Evolutionary conservation across 2,797 vertebrate species (phyloP).

Genomic region (Cynopterus sphinx): DNA sequence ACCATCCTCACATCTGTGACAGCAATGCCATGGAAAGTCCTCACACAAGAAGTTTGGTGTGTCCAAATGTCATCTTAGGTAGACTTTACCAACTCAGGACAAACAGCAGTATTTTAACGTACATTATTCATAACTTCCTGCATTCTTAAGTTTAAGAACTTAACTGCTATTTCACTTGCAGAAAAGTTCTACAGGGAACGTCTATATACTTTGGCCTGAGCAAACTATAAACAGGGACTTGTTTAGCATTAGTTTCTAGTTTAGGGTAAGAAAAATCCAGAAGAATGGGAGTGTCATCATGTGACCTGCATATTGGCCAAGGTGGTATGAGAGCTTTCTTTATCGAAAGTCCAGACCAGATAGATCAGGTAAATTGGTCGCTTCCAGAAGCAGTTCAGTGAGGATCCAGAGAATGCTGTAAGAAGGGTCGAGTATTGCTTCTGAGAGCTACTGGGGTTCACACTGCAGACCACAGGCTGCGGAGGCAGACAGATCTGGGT

Average conservation of each 20-base stretch:
- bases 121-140: neutral
- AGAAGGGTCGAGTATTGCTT: neutral
- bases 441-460: neutral
- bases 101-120: slow-evolving; percentile 9
- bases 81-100: neutral
- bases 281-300: neutral
- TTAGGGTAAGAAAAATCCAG: neutral
- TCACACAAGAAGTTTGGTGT: neutral
- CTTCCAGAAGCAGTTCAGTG: neutral
- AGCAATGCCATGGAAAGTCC: neutral
- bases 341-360: neutral
- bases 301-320: neutral
- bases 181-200: neutral
- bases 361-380: neutral
- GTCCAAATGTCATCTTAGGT: neutral
- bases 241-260: neutral
- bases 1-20: neutral
- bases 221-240: neutral
- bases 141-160: neutral
- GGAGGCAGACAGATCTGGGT: neutral
- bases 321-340: neutral
- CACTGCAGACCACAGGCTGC: neutral
- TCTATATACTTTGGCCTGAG: neutral
- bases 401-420: neutral
- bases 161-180: neutral